Base-by-base conservation (phyloP, 2,113 vertebrate genomes). In the Agelaius phoeniceus region DNA sequence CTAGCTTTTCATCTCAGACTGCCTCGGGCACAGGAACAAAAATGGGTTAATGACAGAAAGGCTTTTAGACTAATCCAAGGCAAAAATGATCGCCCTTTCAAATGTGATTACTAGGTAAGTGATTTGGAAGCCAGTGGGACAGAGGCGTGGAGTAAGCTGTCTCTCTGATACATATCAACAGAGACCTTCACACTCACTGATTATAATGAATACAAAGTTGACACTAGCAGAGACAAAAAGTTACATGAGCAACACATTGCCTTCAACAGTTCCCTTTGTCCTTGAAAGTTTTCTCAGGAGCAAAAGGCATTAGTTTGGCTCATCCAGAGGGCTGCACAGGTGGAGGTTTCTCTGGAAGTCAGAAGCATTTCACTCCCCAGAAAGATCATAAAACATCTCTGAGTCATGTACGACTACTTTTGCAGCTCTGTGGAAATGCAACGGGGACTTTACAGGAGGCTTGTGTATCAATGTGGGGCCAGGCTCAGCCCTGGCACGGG, bases 121-220 rank as follows among this genome's bases (percentile, higher is more conserved):
- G 68, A 84, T 95, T 96, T 97, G 82, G 85, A 95, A 94, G 33
- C 58, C 85, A 66, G 30, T 20, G 79, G 91, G 87, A 84, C 65
- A 65, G 79, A 58, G 3, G 41, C 62, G 9, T 91, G 91, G 85
- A 93, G 83, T 93, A 87, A 95, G 63, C 93, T 93, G 83, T 90
- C 87, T 94, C 74, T 95, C 91, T 89, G 78, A 79, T 89, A 62
- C 24, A 8, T 51, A 94, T 93, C 84, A 89, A 84, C 69, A 90
- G 78, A 86, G 87, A 84, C 69, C 89, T 96, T 97, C 94, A 96
- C 93, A 96, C 74, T 96, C 91, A 61, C 89, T 94, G 95, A 87
- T 94, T 88, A 95, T 46, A 91, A 62, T 91, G 95, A 97, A 96
- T 95, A 94, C 87, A 92, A 51, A 96, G 93, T 92, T 95, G 96